These are phyloP conservation scores for Synaphobranchus kaupii DNA, from an alignment of 2,797 vertebrate species.

Conservation along the genomic window DNA sequence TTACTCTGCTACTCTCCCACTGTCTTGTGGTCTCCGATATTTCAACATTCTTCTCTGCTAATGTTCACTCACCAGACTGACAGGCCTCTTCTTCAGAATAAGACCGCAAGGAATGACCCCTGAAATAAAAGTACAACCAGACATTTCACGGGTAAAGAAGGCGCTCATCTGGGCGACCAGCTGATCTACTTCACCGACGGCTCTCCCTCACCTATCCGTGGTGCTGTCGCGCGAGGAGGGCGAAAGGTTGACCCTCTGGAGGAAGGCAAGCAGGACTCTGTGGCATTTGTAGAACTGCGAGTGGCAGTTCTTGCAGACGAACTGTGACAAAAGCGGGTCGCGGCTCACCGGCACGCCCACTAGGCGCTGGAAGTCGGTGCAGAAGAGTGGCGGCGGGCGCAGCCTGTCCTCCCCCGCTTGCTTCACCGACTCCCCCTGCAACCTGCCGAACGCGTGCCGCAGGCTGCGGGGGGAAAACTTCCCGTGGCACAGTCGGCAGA, in stretches of 20 bases:
- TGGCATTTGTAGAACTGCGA: constrained; percentile 95
- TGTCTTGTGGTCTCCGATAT: background rate
- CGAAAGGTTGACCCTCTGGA: constrained; percentile 85
- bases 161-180: background rate
- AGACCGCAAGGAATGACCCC: constrained; percentile 51
- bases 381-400: constrained; percentile 77
- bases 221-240: constrained; percentile 64
- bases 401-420: constrained; percentile 51
- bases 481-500: constrained; percentile 93
- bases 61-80: constrained; percentile 53
- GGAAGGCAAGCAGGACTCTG: constrained; percentile 82
- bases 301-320: constrained; percentile 91
- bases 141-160: background rate
- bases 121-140: constrained; percentile 46
- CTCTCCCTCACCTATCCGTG: constrained; percentile 63
- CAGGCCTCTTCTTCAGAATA: constrained; percentile 43
- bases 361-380: constrained; percentile 87
- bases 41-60: background rate
- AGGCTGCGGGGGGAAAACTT: constrained; percentile 88
- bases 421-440: constrained; percentile 60
- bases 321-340: constrained; percentile 83
- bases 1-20: background rate
- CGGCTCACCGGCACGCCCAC: constrained; percentile 83
- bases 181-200: background rate
- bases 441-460: constrained; percentile 80